Percentiles rank a stretch among this genome's conserved stretches.
Evolutionary conservation across 2,113 vertebrate species (phyloP).

Genomic region (Protobothrops flavoviridis): DNA sequence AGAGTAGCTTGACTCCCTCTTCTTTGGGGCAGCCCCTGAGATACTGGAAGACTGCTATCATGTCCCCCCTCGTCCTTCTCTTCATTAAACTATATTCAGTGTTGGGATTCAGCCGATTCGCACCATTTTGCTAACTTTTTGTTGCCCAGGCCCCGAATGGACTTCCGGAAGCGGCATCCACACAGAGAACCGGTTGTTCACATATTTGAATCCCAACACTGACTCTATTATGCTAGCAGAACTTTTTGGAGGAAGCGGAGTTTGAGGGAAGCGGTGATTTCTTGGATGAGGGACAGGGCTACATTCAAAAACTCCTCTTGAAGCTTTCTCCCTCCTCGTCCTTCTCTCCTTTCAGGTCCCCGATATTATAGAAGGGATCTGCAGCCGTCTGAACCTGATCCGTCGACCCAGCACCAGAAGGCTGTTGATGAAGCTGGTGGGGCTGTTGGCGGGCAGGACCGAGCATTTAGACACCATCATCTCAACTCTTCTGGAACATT

Average conservation of each 20-base stretch:
- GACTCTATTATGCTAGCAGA: neutral
- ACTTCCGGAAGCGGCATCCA: too few relatives aligned
- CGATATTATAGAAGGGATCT: slow-evolving; percentile 19
- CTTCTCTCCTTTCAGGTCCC: neutral
- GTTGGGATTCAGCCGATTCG: too few relatives aligned
- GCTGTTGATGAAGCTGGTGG: slow-evolving; percentile 18
- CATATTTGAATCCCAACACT: neutral
- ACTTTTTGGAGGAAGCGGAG: neutral
- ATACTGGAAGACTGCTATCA: too few relatives aligned
- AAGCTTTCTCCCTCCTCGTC: too few relatives aligned
- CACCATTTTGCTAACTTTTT: too few relatives aligned
- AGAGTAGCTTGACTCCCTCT: too few relatives aligned
- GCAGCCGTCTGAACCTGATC: slow-evolving; percentile 20
- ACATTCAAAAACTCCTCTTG: too few relatives aligned
- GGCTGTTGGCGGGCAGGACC: neutral
- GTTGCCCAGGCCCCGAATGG: too few relatives aligned
- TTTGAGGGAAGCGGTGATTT: neutral
- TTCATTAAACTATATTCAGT: too few relatives aligned
- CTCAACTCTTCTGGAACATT: slow-evolving; percentile 8
- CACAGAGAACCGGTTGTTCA: too few relatives aligned
- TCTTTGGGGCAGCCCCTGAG: too few relatives aligned
- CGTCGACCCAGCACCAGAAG: slow-evolving; percentile 1
- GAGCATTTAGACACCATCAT: neutral
- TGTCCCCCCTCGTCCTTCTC: too few relatives aligned
- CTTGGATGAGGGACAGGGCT: neutral